Evolutionary conservation across 2,113 vertebrate genomes (phyloP).

Genomic region (Vicugna pacos): DNA sequence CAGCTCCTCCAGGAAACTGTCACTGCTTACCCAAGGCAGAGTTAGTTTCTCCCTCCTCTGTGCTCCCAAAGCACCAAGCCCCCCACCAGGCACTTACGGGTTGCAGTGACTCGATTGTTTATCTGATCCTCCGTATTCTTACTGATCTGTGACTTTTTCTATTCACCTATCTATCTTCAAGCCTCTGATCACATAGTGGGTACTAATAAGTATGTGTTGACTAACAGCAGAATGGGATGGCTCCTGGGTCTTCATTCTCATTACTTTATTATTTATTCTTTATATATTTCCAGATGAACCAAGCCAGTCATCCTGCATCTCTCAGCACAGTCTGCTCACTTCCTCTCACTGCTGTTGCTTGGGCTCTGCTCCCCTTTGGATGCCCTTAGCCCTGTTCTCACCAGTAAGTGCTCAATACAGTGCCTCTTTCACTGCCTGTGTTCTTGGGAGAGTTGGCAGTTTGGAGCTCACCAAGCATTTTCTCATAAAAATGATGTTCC

Average conservation of each 20-base stretch:
- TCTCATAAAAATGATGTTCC: neutral
- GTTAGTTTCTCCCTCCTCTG: neutral
- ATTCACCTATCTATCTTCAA: neutral
- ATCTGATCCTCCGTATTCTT: neutral
- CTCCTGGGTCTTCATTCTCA: neutral
- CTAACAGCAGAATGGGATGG: neutral
- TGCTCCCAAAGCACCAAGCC: neutral
- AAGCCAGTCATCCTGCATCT: neutral
- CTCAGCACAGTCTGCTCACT: neutral
- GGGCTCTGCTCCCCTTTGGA: neutral
- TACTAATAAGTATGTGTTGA: neutral
- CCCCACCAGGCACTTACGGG: too few relatives aligned
- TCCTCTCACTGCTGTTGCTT: neutral
- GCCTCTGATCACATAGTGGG: neutral
- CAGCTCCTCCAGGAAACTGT: neutral
- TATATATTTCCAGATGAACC: neutral
- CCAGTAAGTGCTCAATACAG: neutral
- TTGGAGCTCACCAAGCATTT: slow-evolving; percentile 40
- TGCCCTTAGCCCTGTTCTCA: neutral
- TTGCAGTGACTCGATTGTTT: neutral
- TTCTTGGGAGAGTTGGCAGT: neutral
- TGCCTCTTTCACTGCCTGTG: neutral
- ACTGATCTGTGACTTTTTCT: neutral
- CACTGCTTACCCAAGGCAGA: neutral
- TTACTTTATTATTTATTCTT: neutral